A percentile compares a stretch with the other conserved stretches of the same genome.
Evolutionary conservation across 1,140 invertebrate species (phyloP).

Genomic region (Hesperophylax magnus): DNA sequence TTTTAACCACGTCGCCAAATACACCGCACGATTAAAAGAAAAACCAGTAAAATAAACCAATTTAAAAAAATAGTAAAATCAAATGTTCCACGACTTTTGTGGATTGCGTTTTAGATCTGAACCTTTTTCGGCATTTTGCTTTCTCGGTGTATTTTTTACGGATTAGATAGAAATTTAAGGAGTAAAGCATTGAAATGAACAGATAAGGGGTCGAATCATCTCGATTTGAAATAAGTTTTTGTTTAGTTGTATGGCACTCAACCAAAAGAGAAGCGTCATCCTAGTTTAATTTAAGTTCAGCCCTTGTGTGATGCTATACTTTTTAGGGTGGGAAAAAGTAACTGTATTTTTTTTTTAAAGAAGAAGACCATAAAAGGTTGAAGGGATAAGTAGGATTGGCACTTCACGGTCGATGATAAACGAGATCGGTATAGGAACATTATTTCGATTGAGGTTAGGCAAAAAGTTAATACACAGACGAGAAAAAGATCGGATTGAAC

Average conservation of each 20-base stretch:
- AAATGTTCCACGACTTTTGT: too few species aligned
- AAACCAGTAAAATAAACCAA: too few species aligned
- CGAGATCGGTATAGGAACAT: constrained; percentile 13
- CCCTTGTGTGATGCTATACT: not conserved
- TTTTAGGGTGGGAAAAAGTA: not conserved
- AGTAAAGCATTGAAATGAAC: constrained; percentile 28
- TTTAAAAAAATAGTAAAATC: too few species aligned
- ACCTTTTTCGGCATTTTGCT: not conserved
- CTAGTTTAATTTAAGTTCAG: not conserved
- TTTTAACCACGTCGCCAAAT: constrained; percentile 12
- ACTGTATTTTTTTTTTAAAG: not conserved
- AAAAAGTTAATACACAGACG: too few species aligned
- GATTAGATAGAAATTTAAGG: constrained; percentile 21
- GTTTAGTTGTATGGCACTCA: not conserved
- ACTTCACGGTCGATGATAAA: constrained; percentile 15
- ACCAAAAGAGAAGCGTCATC: not conserved
- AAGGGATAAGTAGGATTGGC: constrained; percentile 29
- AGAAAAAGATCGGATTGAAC: too few species aligned
- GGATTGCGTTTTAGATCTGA: too few species aligned
- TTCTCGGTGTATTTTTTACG: not conserved
- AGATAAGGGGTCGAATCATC: constrained; percentile 24
- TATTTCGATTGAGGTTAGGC: too few species aligned
- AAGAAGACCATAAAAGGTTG: not conserved
- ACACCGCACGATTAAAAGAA: too few species aligned
- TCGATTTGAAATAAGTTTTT: not conserved